These are phyloP conservation scores for Chlorops oryzae DNA, from an alignment of 1,140 invertebrate genomes.

Conservation along the genomic window DNA sequence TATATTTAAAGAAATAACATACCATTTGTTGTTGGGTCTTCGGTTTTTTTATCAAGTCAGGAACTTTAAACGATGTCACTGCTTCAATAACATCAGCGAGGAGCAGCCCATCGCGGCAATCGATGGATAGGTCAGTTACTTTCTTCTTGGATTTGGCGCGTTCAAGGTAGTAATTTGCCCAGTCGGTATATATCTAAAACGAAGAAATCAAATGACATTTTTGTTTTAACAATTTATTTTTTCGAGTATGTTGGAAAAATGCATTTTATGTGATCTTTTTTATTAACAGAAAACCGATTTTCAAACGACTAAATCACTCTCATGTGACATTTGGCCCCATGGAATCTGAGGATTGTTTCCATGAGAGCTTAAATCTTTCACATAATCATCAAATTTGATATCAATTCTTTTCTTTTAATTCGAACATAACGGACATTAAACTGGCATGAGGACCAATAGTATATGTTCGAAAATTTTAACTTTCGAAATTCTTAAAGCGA, in stretches of 20 bases:
- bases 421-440: too few species aligned
- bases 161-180: conserved; percentile 96
- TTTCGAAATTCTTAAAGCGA: too few species aligned
- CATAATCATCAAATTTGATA: too few species aligned
- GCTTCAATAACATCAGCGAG: conserved; percentile 90
- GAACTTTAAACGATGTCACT: conserved; percentile 85
- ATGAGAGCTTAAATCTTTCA: too few species aligned
- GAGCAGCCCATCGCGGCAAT: conserved; percentile 85
- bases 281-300: background rate
- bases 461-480: too few species aligned
- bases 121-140: conserved; percentile 77
- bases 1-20: conserved; percentile 52
- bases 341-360: too few species aligned
- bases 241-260: background rate
- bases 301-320: background rate
- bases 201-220: conserved; percentile 10
- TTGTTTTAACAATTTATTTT: background rate
- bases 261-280: background rate
- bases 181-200: conserved; percentile 91
- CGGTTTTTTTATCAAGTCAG: conserved; percentile 80
- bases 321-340: too few species aligned
- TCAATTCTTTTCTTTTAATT: too few species aligned
- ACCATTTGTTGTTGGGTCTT: conserved; percentile 88
- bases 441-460: too few species aligned
- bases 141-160: conserved; percentile 76